Evolutionary conservation across 2,888 invertebrate genomes (phyloP), one percentile per base, ranked within the genome.

Genomic region (Apocheima hispidaria): DNA sequence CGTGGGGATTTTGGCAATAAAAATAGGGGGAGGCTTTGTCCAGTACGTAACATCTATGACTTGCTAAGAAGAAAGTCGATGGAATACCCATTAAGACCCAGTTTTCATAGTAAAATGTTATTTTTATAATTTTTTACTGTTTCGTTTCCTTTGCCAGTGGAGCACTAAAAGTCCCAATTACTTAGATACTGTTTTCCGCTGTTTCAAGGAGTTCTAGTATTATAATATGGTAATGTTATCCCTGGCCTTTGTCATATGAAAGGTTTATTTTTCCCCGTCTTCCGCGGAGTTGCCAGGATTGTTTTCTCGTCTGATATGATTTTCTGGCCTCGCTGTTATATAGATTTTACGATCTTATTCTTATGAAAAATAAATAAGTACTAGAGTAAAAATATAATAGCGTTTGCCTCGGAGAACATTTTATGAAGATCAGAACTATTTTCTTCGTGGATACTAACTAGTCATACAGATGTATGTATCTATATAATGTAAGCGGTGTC

Each of bases 221-320:
- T 65, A 68, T 57, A 46, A 53, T 70, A 70, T 70, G 69, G 58
- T 68, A 70, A 70, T 70, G 63, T 64, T 62, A 68, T 66, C 64
- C 46, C 54, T 62, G 59, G 57, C 56, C 59, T 63, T 65, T 69
- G 66, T 65, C 57, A 62, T 52, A 65, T 50, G 35, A 33, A 35
- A 44, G 65, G 63, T 65, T 64, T 62, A 60, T 66, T 64, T 66
- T 66, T 55, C 60, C 64, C 63, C 56, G 62, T 60, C 60, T 63
- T 48, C 41, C 41, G 16, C 14, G 21, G 20, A 40, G 35, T 20
- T 38, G 21, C 28, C 50, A 21, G 60, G 55, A 61, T 61, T 61
- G 60, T 61, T 56, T 61, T 56, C 51, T 41, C 46, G 40, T 56
- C 40, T 35, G 43, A 51, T 61, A 56, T 55, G 50, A 54, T 60